These are phyloP conservation scores for Marcusenius ussheri DNA, from an alignment of 2,113 vertebrate species.

Conservation along the genomic window DNA sequence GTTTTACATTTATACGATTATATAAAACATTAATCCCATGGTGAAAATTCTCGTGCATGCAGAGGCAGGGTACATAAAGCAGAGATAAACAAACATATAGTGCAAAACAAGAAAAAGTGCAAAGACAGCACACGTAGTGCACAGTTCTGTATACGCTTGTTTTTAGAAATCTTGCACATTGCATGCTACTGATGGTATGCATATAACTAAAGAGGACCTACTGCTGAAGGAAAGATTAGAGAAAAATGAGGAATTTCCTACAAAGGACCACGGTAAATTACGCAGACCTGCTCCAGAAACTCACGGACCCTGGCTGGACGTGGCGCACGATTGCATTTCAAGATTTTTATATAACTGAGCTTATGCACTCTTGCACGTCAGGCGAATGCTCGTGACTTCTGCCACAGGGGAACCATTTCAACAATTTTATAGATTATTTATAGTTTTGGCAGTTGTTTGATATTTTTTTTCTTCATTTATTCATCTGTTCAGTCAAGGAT, in stretches of 20 bases:
- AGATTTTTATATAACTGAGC: not conserved
- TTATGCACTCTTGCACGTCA: not conserved
- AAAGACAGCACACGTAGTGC: not conserved
- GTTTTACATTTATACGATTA: not conserved
- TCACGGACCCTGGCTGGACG: not conserved
- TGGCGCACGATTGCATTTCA: not conserved
- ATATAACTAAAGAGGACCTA: not conserved
- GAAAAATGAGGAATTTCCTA: conserved; percentile 2
- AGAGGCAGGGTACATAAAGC: not conserved
- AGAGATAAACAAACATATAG: not conserved
- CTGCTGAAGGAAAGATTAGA: not conserved
- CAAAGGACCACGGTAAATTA: not conserved
- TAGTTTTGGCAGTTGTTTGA: not conserved
- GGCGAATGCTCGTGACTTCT: not conserved
- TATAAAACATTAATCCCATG: not conserved
- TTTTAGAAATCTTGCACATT: not conserved
- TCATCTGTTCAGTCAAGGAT: not conserved
- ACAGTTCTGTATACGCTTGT: not conserved
- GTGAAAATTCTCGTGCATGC: not conserved
- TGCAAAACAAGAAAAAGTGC: not conserved
- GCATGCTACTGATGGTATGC: not conserved
- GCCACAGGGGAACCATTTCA: not conserved
- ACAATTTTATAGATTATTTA: not conserved
- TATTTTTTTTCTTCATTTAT: not conserved
- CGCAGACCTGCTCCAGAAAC: not conserved